Base-by-base conservation (phyloP, 2,888 invertebrate genomes). In the Drosophila parthenogenetica region DNA sequence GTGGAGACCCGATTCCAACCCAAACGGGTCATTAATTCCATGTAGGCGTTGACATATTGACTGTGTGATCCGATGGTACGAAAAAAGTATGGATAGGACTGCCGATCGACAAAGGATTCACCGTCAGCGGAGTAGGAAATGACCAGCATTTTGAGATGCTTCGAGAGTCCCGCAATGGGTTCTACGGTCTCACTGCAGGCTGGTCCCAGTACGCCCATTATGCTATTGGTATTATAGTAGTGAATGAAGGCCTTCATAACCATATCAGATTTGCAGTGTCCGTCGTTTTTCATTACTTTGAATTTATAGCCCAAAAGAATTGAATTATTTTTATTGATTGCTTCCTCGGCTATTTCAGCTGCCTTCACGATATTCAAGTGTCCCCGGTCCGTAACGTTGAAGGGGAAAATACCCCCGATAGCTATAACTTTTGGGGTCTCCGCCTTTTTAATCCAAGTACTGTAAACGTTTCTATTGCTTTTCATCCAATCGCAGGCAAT, bases 121-220 rank as follows among this genome's bases (percentile, higher is more conserved):
- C 96, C 96, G 90, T 96, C 96, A 0, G 96, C 96, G 67, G 95
- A 95, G 90, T 96, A 97, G 53, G 96, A 96, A 66, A 97, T 94
- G 1, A 96, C 94, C 64, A 96, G 93, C 54, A 95, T 95, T 74
- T 94, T 94, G 83, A 95, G 96, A 83, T 95, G 95, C 69, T 94
- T 95, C 0, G 96, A 95, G 2, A 97, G 94, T 0, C 96, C 96
- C 0, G 96, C 96, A 37, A 97, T 93, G 0, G 96, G 96, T 87
- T 96, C 96, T 0, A 96, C 95, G 0, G 96, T 96, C 89, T 96
- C 96, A 0, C 96, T 96, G 85, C 96, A 97, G 0, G 95, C 96
- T 0, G 96, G 96, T 7, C 97, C 96, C 49, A 96, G 89, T 1
- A 97, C 94, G 0, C 96, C 97, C 65, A 95, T 93, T 67, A 96